These are phyloP conservation scores for Dunckerocampus dactyliophorus DNA, from an alignment of 2,113 vertebrate genomes.

Conservation along the genomic window DNA sequence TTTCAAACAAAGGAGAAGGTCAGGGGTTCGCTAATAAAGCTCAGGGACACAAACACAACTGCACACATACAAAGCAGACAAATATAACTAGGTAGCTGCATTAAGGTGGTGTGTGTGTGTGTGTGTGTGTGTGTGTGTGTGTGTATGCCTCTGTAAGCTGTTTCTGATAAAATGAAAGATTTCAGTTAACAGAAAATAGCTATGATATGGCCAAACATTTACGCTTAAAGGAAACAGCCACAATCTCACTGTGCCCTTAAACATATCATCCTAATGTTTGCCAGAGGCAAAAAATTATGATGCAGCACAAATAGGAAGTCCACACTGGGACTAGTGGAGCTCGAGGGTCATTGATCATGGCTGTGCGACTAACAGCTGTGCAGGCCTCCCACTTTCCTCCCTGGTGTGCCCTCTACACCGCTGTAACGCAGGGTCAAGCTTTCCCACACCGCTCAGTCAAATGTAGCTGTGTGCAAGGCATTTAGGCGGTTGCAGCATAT, in stretches of 20 bases:
- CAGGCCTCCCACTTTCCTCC: constrained; percentile 4
- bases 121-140: background rate
- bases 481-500: constrained; percentile 8
- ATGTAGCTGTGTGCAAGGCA: background rate
- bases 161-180: background rate
- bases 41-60: constrained; percentile 14
- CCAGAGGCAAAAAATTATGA: constrained; percentile 32
- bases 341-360: constrained; percentile 42
- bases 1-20: background rate
- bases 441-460: constrained; percentile 40
- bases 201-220: constrained; percentile 10
- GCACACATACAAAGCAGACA: constrained; percentile 8
- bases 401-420: constrained; percentile 22
- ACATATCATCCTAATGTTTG: constrained; percentile 31
- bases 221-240: constrained; percentile 23
- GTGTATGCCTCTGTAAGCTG: background rate
- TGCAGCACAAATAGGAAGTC: constrained; percentile 39
- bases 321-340: constrained; percentile 21
- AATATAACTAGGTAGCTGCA: constrained; percentile 14
- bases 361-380: constrained; percentile 57
- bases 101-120: constrained; percentile 12
- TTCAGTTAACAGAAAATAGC: too few species aligned
- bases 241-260: constrained; percentile 12
- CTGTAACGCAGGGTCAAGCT: constrained; percentile 45
- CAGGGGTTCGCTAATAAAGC: constrained; percentile 2